These are phyloP conservation scores for Podarcis raffonei DNA, from an alignment of 2,113 vertebrate species.

Conservation along the genomic window DNA sequence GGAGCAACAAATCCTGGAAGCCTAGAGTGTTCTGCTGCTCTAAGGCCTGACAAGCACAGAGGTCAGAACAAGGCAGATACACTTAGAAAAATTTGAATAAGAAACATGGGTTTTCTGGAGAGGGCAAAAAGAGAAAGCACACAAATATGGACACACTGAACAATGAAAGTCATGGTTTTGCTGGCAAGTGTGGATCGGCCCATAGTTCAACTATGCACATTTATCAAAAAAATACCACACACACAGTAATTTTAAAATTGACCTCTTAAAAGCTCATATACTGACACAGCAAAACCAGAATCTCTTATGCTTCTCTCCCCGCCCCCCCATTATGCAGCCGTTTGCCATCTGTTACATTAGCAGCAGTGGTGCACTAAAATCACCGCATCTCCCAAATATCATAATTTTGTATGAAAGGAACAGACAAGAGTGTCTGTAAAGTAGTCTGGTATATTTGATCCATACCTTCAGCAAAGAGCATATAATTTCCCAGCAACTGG, in stretches of 20 bases:
- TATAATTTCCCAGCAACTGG: constrained; percentile 17
- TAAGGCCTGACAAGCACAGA: too few species aligned
- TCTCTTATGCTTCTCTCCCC: constrained; percentile 19
- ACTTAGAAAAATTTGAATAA: too few species aligned
- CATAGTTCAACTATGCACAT: too few species aligned
- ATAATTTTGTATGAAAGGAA: constrained; percentile 37
- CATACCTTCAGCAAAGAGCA: constrained; percentile 11
- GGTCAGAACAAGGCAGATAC: too few species aligned
- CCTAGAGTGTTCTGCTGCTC: too few species aligned
- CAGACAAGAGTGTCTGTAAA: constrained; percentile 22
- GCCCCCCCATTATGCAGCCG: constrained; percentile 28
- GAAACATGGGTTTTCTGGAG: too few species aligned
- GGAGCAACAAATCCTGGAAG: too few species aligned
- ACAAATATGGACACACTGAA: too few species aligned
- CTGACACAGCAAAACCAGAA: constrained; percentile 5
- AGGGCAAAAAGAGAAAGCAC: too few species aligned
- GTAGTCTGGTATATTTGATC: constrained; percentile 34
- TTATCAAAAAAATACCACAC: constrained; percentile 21
- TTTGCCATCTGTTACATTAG: constrained; percentile 38
- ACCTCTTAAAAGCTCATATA: background rate
- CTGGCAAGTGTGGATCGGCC: too few species aligned
- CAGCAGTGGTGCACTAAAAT: constrained; percentile 26
- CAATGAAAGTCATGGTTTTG: too few species aligned
- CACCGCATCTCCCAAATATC: constrained; percentile 22
- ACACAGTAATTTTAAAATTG: constrained; percentile 17